Evolutionary conservation across 2,113 vertebrate genomes (phyloP).

Genomic region (Sapayoa aenigma): DNA sequence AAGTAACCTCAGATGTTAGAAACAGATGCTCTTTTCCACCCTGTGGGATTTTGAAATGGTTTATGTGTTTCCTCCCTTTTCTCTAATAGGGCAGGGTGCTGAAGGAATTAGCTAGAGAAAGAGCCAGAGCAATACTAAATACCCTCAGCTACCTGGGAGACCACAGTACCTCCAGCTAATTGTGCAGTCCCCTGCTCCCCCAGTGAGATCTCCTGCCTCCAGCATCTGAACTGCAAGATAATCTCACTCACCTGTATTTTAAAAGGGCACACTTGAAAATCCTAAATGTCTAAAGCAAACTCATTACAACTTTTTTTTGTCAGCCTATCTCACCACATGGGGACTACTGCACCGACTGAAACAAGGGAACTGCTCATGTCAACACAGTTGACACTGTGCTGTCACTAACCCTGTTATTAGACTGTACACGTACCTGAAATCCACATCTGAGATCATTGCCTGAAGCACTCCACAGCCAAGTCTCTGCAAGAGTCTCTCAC

Average conservation of each 20-base stretch:
- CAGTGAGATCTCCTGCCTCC: neutral
- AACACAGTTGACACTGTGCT: neutral
- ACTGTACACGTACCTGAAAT: conserved; percentile 10
- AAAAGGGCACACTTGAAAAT: neutral
- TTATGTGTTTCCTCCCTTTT: conserved; percentile 54
- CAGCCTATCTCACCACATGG: neutral
- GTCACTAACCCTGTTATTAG: conserved; percentile 45
- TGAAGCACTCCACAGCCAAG: conserved; percentile 18
- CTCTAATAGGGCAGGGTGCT: conserved; percentile 60
- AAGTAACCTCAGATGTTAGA: conserved; percentile 71
- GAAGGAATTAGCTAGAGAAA: conserved; percentile 55
- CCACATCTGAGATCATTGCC: conserved; percentile 38
- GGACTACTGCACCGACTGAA: neutral
- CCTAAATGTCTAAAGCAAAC: neutral
- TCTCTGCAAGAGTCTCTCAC: conserved; percentile 25
- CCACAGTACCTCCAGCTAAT: conserved; percentile 47
- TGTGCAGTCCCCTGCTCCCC: neutral
- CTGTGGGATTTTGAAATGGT: conserved; percentile 64
- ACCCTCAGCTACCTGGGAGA: conserved; percentile 35
- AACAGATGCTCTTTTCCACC: conserved; percentile 69
- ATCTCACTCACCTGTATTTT: conserved; percentile 47
- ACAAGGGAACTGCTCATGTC: neutral
- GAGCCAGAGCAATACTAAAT: conserved; percentile 45
- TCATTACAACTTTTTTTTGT: neutral
- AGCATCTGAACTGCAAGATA: conserved; percentile 21